phyloP scores from a whole-genome alignment of 2,888 invertebrate genomes.

The Cryptophagus acutangulus region DNA sequence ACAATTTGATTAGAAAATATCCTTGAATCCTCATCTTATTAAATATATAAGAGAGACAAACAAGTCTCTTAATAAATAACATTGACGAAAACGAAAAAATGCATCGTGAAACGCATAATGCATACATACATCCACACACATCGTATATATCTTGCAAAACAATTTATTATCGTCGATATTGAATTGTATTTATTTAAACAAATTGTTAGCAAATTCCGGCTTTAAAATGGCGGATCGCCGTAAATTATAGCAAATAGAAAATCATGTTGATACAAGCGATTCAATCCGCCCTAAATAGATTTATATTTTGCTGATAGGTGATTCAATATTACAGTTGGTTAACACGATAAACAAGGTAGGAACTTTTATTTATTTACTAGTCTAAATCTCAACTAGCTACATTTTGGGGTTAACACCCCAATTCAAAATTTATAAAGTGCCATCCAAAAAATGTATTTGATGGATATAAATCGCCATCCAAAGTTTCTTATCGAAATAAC shows the following conservation, averaged over 20 bases:
- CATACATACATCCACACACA: slow-evolving; percentile 9
- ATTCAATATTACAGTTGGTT: too few relatives aligned
- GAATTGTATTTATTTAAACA: slow-evolving; percentile 6
- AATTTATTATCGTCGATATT: slow-evolving; percentile 6
- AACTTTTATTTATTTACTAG: too few relatives aligned
- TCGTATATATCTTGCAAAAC: slow-evolving; percentile 29
- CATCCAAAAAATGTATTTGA: too few relatives aligned
- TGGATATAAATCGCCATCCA: too few relatives aligned
- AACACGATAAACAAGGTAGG: background rate
- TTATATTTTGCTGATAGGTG: too few relatives aligned
- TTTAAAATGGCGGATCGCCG: slow-evolving; percentile 4
- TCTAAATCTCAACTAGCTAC: too few relatives aligned
- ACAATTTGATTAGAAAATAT: slow-evolving; percentile 33
- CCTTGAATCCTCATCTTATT: slow-evolving; percentile 32
- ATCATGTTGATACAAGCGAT: too few relatives aligned
- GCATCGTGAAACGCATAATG: slow-evolving; percentile 23
- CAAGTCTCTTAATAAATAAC: slow-evolving; percentile 26
- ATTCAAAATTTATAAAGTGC: too few relatives aligned
- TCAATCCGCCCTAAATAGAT: too few relatives aligned
- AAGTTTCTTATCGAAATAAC: too few relatives aligned
- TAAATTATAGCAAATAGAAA: slow-evolving; percentile 1
- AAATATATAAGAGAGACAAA: too few relatives aligned
- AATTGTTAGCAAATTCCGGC: slow-evolving; percentile 4
- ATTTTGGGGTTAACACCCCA: too few relatives aligned
- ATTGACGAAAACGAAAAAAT: slow-evolving; percentile 20